Base-by-base conservation (phyloP, 2,888 invertebrate genomes). In the Hololepta plana region DNA sequence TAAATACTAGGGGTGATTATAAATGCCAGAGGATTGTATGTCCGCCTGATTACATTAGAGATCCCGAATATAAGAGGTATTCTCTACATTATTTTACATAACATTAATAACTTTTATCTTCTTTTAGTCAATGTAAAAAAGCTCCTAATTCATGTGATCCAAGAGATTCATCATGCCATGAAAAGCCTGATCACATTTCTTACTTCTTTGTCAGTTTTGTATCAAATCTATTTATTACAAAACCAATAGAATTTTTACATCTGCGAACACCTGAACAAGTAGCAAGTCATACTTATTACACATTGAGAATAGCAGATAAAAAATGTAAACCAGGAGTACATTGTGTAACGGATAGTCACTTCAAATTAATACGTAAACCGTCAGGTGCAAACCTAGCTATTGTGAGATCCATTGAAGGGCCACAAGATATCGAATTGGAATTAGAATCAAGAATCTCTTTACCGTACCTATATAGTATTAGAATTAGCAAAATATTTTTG, bases 171-270 rank as follows among this genome's bases (percentile, higher is more conserved):
- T 62, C 68, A 13, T 95, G 95, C 42, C 62, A 74, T 27, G 68
- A 68, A 23, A 70, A 71, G 41, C 90, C 95, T 1, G 69, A 84
- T 23, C 79, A 84, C 26, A 81, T 81, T 48, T 87, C 87, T 15
- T 90, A 77, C 60, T 90, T 93, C 55, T 95, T 85, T 53, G 80
- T 96, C 40, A 82, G 90, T 1, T 74, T 96, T 43, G 81, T 85
- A 0, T 80, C 88, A 12, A 77, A 84, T 47, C 17, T 7, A 17
- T 17, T 17, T 17, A n/a, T 17, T 7, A 7, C 7, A 7, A n/a
- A 17, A 17, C 7, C 7, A 7, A n/a, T n/a, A 7, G 17, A 17
- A 17, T 17, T n/a, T 7, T 17, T 7, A 17, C 7, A 17, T 7
- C n/a, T n/a, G 27, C 68, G 68, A 24, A 70, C 71, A 41, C 90